Conservation (phyloP, 2,113 vertebrate genomes). For the Polyodon spathula region DNA sequence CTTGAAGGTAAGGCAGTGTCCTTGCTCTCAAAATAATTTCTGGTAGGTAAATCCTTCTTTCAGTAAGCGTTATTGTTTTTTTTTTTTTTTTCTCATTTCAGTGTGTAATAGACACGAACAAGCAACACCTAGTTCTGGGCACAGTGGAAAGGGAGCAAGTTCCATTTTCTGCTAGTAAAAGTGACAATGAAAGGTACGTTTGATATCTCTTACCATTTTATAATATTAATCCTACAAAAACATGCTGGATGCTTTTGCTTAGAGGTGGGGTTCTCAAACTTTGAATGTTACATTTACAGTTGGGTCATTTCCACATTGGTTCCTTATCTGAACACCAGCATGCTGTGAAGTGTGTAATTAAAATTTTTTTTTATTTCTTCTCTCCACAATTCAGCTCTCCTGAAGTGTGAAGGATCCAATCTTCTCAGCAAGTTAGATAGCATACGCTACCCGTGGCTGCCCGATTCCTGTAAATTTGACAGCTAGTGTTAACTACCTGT, state of each 20-base stretch:
- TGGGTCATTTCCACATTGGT: too few species aligned
- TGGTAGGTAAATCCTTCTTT: background rate
- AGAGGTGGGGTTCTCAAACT: too few species aligned
- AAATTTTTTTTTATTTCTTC: background rate
- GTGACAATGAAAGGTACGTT: constrained; percentile 53
- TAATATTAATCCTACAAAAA: too few species aligned
- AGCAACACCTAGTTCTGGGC: constrained; percentile 67
- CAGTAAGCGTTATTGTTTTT: background rate
- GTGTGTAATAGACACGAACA: constrained; percentile 79
- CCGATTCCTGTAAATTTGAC: constrained; percentile 7
- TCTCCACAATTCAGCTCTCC: constrained; percentile 10
- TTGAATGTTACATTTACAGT: too few species aligned
- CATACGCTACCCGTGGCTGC: background rate
- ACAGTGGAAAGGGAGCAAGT: constrained; percentile 64
- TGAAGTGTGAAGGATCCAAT: constrained; percentile 2
- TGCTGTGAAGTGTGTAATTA: background rate
- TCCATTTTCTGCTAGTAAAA: constrained; percentile 48
- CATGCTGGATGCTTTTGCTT: too few species aligned
- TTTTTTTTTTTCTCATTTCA: constrained; percentile 37
- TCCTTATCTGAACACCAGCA: too few species aligned
- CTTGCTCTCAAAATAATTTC: background rate
- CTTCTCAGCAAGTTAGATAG: background rate
- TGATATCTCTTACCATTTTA: background rate
- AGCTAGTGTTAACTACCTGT: background rate
- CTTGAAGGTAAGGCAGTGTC: constrained; percentile 62